These are phyloP conservation scores for Linyphia triangularis DNA, from an alignment of 2,888 invertebrate species.

Conservation along the genomic window DNA sequence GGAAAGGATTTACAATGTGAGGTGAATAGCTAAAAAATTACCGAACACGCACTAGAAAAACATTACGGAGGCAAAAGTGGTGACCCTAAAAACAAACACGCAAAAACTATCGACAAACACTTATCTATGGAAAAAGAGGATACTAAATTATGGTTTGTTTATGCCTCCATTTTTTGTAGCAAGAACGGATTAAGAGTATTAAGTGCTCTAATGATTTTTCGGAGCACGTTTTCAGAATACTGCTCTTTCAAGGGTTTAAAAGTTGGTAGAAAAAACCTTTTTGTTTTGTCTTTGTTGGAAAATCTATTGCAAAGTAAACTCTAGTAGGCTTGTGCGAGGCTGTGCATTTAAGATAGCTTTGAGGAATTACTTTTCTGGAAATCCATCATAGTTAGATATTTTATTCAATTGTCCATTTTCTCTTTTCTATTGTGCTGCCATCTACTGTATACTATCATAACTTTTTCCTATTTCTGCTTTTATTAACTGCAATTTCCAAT, in stretches of 20 bases:
- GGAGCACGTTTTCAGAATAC: background rate
- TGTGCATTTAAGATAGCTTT: too few relatives aligned
- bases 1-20: background rate
- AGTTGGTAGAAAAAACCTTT: too few relatives aligned
- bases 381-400: too few relatives aligned
- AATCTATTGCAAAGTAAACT: too few relatives aligned
- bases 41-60: conserved; percentile 3
- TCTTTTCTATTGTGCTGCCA: too few relatives aligned
- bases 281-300: too few relatives aligned
- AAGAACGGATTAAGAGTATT: conserved; percentile 22
- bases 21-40: conserved; percentile 21
- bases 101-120: conserved; percentile 51
- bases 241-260: background rate
- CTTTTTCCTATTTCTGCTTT: too few relatives aligned
- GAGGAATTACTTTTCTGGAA: too few relatives aligned
- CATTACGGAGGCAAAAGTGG: background rate
- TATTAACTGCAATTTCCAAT: too few relatives aligned
- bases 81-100: background rate
- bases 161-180: background rate
- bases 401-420: too few relatives aligned
- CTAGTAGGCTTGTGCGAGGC: too few relatives aligned
- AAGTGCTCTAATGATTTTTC: background rate
- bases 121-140: background rate
- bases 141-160: conserved; percentile 1
- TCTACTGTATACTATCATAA: too few relatives aligned